Conservation (phyloP, 2,888 invertebrate species). For the Drosophila aldrichi region DNA sequence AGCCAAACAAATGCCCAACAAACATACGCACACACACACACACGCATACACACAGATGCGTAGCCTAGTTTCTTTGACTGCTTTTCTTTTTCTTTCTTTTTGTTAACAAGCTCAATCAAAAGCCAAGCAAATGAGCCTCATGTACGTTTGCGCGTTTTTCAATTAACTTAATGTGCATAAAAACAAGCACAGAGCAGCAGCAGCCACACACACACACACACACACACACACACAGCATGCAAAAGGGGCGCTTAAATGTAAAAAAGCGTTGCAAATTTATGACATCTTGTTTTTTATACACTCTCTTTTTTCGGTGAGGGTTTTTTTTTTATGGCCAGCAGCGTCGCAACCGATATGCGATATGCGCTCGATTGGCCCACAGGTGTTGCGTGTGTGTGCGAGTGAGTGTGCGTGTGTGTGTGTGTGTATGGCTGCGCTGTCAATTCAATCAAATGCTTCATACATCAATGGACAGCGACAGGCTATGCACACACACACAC, state of each 20-base stretch:
- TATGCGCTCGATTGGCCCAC: slow-evolving; percentile 77
- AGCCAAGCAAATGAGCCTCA: slow-evolving; percentile 57
- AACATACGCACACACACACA: slow-evolving; percentile 5
- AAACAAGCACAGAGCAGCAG: slow-evolving; percentile 33
- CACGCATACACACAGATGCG: slow-evolving; percentile 7
- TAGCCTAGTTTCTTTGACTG: slow-evolving; percentile 21
- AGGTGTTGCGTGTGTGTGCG: slow-evolving; percentile 22
- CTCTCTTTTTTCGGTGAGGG: slow-evolving; percentile 9
- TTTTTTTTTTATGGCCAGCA: slow-evolving; percentile 70
- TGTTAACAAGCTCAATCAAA: slow-evolving; percentile 59
- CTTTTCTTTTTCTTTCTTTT: slow-evolving; percentile 1
- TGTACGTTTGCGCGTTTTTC: slow-evolving; percentile 66
- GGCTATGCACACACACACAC: slow-evolving; percentile 35
- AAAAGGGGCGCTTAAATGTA: slow-evolving; percentile 42
- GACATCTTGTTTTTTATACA: slow-evolving; percentile 63
- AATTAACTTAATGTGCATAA: slow-evolving; percentile 78
- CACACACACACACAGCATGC: slow-evolving; percentile 5
- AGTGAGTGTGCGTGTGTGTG: background rate
- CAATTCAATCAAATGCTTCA: slow-evolving; percentile 82
- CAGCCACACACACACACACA: slow-evolving; percentile 9
- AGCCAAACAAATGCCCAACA: slow-evolving; percentile 53
- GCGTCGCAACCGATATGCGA: slow-evolving; percentile 66
- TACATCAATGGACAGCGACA: slow-evolving; percentile 74
- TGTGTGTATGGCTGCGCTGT: slow-evolving; percentile 52
- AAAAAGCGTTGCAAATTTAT: slow-evolving; percentile 72